Evolutionary conservation across 2,113 vertebrate genomes (phyloP), one percentile per base, ranked within the genome.

Genomic region (Pangasianodon hypophthalmus): DNA sequence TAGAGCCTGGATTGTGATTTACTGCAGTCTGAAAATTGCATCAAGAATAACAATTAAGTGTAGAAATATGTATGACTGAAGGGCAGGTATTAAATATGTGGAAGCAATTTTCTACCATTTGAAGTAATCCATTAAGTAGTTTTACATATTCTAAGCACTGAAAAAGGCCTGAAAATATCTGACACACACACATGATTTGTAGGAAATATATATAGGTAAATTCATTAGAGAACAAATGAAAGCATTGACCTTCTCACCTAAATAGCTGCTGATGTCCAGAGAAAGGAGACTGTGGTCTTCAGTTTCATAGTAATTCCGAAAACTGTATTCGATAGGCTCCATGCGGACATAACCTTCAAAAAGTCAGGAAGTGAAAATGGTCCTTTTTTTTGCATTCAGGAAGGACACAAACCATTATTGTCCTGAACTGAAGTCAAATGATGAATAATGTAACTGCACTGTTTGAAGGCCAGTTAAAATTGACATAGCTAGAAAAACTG

Each of bases 241-340:
- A 84, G 32, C 37, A 60, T 24, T 41, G 14, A 6, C 37, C 7
- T 0, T 84, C 82, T 95, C 95, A 99, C 98, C 98, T 95, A 98
- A 95, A 85, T 97, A 98, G 96, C 98, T 98, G 96, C 97, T 97
- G 88, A 94, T 95, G 89, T 96, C 95, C 90, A 98, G 95, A 92
- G 97, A 97, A 94, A 98, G 97, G 90, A 97, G 94, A 69, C 94
- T 92, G 92, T 97, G 95, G 92, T 97, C 96, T 85, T 97, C 97
- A 79, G 97, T 97, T 96, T 99, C 98, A 18, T 97, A 97, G 90
- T 96, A 95, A 88, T 96, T 96, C 91, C 96, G 93, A 87, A 93
- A 94, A 93, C 94, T 92, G 89, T 97, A 94, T 94, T 64, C 24
- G 7, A 64, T 26, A 9, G 60, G 95, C 90, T 97, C 97, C 96